A percentile compares a stretch with the other conserved stretches of the same genome.
phyloP scores from a whole-genome alignment of 2,113 vertebrate genomes.

The Silurus meridionalis region DNA sequence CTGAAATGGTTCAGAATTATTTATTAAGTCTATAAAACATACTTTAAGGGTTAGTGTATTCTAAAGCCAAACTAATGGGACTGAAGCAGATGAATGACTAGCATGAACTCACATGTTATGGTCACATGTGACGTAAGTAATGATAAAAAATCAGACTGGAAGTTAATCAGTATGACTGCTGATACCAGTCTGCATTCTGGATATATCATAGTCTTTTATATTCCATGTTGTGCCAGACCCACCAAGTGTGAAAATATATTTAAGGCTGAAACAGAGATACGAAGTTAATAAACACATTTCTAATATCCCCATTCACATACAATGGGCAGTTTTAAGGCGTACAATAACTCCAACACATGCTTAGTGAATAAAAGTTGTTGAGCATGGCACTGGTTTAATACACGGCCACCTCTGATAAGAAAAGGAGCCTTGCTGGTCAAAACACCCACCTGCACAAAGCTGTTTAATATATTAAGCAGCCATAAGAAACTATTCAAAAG shows the following conservation, averaged over 20 bases:
- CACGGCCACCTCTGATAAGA: constrained; percentile 20
- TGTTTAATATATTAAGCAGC: constrained; percentile 3
- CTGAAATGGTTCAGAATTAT: no score
- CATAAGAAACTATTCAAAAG: no score
- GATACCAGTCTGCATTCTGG: not conserved
- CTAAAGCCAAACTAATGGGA: no score
- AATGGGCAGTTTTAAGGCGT: constrained; percentile 2
- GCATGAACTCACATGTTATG: no score
- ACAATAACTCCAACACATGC: constrained; percentile 19
- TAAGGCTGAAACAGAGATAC: constrained; percentile 19
- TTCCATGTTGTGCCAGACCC: not conserved
- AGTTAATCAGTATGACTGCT: not conserved
- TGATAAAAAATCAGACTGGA: no score
- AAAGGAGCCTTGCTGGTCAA: not conserved
- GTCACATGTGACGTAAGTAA: no score
- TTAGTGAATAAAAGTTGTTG: not conserved
- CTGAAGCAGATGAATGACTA: no score
- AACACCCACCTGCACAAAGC: constrained; percentile 5
- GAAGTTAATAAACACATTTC: constrained; percentile 20
- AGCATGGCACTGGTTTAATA: not conserved
- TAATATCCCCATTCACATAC: constrained; percentile 1
- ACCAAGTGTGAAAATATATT: constrained; percentile 17
- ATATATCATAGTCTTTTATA: constrained; percentile 9
- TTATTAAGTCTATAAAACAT: no score
- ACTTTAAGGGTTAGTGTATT: no score